Evolutionary conservation across 2,888 invertebrate species (phyloP).

Genomic region (Eurois occulta): DNA sequence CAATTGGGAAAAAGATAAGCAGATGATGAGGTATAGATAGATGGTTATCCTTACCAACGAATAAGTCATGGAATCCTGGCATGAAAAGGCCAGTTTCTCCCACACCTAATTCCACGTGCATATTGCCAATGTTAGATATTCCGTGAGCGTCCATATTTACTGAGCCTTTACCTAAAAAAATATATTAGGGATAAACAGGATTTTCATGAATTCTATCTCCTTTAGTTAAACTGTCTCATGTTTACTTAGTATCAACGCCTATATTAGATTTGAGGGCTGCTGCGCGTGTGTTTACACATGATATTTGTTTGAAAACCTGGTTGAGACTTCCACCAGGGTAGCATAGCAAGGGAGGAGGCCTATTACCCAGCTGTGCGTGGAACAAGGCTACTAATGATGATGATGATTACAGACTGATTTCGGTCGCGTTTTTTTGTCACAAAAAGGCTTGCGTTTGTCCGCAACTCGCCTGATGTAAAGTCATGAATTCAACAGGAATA

Average conservation of each 20-base stretch:
- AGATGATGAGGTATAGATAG: neutral
- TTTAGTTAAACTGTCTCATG: conserved; percentile 22
- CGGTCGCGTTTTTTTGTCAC: neutral
- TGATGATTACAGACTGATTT: neutral
- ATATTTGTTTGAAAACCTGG: neutral
- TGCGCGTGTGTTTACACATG: neutral
- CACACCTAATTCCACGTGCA: conserved; percentile 75
- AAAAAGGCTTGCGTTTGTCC: neutral
- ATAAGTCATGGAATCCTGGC: conserved; percentile 78
- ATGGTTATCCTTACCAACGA: conserved; percentile 74
- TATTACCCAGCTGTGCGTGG: neutral
- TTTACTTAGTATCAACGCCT: conserved; percentile 10
- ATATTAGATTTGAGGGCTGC: conserved; percentile 4
- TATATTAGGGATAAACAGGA: conserved; percentile 10
- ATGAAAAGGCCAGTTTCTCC: conserved; percentile 75
- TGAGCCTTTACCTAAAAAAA: conserved; percentile 76
- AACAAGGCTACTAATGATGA: neutral
- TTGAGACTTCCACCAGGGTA: neutral
- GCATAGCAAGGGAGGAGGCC: neutral
- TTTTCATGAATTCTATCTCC: conserved; percentile 19
- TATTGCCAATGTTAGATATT: conserved; percentile 84
- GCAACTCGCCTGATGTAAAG: neutral
- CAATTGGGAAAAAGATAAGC: neutral
- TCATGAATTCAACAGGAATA: neutral
- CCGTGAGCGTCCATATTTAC: conserved; percentile 80